A percentile compares a stretch with the other conserved stretches of the same genome.
Conservation (phyloP, 1,140 invertebrate genomes). For the Conus betulinus region DNA sequence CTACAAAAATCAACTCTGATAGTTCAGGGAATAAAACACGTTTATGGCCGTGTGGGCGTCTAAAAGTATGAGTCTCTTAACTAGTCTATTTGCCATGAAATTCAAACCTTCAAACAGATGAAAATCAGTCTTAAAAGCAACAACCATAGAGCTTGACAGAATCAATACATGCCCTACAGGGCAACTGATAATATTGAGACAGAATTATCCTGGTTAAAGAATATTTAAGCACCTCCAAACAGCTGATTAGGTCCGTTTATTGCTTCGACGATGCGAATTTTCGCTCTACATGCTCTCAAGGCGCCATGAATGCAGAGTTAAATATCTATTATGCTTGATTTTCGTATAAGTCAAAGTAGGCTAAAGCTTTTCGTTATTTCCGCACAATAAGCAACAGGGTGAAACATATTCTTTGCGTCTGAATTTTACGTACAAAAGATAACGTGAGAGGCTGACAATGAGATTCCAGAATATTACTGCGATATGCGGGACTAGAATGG, state of each 20-base stretch:
- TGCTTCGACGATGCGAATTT: background rate
- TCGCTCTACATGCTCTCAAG: background rate
- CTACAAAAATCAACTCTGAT: no score
- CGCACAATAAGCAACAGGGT: background rate
- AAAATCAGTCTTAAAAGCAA: background rate
- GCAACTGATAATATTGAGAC: no score
- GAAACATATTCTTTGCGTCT: no score
- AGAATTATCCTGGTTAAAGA: background rate
- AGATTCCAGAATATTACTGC: background rate
- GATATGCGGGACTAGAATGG: background rate
- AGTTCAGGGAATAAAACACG: no score
- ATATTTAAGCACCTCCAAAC: background rate
- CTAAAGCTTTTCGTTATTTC: background rate
- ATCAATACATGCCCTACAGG: background rate
- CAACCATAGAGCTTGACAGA: background rate
- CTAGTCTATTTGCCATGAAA: no score
- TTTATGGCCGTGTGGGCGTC: no score
- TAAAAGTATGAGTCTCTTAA: no score
- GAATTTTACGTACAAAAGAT: background rate
- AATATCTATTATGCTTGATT: background rate
- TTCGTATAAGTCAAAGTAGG: background rate
- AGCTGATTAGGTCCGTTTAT: no score
- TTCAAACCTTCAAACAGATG: no score
- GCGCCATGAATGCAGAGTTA: background rate
- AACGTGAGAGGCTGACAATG: background rate